Conservation (phyloP, 2,797 vertebrate species). For the Artibeus jamaicensis region DNA sequence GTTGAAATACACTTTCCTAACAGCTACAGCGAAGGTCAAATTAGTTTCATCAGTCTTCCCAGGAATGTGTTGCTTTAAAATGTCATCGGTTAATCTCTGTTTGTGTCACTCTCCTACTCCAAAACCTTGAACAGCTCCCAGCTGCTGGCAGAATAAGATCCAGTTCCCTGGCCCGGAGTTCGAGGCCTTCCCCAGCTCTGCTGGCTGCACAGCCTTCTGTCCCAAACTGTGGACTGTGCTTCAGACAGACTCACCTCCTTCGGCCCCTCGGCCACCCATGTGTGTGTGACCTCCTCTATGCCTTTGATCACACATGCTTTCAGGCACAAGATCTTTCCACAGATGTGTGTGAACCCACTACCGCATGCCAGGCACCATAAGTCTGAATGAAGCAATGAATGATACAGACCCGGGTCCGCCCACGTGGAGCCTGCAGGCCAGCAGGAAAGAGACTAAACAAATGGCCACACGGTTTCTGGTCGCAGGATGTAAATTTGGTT, state of each 20-base stretch:
- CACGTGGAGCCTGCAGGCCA: background rate
- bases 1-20: background rate
- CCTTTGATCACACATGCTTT: background rate
- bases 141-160: background rate
- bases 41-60: background rate
- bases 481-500: background rate
- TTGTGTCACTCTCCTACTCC: background rate
- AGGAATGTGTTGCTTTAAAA: constrained; percentile 10
- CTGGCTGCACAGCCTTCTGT: background rate
- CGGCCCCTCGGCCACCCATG: too few relatives aligned
- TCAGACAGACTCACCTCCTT: background rate
- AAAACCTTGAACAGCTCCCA: background rate
- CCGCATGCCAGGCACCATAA: background rate
- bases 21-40: background rate
- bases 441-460: background rate
- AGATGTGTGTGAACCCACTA: background rate
- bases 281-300: background rate
- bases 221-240: background rate
- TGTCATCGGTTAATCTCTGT: background rate
- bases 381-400: background rate
- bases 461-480: background rate
- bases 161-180: background rate
- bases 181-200: background rate
- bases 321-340: background rate
- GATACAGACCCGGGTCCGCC: background rate